Evolutionary conservation across 92 coral and sea anemone species (phyloP).

Genomic region (Diadumene lineata): DNA sequence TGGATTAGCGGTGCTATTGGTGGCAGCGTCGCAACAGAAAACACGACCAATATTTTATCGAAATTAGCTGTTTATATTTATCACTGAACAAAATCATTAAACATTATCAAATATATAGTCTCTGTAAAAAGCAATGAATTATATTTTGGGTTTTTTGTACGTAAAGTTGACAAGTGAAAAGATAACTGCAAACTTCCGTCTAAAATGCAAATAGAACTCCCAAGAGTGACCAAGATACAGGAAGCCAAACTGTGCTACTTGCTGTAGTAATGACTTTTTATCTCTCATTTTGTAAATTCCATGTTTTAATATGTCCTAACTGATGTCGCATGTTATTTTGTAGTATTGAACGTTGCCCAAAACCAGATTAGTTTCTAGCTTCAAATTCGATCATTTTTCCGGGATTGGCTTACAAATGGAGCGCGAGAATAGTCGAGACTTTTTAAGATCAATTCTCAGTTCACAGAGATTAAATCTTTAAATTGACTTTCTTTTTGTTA

Average conservation of each 20-base stretch:
- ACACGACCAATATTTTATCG: neutral
- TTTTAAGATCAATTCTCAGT: neutral
- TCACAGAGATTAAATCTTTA: neutral
- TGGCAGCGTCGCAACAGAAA: neutral
- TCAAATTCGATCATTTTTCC: too few species aligned
- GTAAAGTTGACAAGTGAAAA: neutral
- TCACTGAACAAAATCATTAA: neutral
- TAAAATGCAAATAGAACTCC: neutral
- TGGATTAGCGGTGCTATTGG: neutral
- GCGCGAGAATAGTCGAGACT: too few species aligned
- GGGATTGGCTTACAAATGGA: too few species aligned
- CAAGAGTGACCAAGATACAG: neutral
- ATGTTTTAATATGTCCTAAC: neutral
- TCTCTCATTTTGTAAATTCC: neutral
- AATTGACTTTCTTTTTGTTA: neutral
- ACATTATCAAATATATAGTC: neutral
- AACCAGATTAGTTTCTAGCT: neutral
- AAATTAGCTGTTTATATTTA: conserved; percentile 11
- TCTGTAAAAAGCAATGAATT: neutral
- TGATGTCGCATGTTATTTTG: neutral
- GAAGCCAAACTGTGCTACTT: neutral
- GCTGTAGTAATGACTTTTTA: neutral
- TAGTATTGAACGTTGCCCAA: neutral
- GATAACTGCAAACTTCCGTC: neutral
- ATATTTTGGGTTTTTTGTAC: neutral